Conservation (phyloP, 2,113 vertebrate species). For the Trichechus manatus region DNA sequence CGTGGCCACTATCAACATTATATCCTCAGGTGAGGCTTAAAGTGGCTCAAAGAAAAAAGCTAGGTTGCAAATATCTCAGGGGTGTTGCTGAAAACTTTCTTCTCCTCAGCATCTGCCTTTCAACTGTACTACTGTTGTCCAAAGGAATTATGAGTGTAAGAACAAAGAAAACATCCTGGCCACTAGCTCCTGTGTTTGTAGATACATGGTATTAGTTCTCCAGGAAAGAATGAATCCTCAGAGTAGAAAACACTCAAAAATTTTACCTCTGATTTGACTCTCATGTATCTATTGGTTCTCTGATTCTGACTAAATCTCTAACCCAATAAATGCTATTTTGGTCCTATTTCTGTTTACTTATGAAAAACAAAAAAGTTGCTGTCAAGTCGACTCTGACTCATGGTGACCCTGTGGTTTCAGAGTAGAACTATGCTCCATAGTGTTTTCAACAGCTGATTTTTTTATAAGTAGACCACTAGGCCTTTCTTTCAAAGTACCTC, state of each 20-base stretch:
- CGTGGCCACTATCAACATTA: not conserved
- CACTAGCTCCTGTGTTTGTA: not conserved
- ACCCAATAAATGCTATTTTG: not conserved
- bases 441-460: not conserved
- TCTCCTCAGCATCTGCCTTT: not conserved
- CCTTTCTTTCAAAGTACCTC: not conserved
- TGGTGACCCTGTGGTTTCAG: not conserved
- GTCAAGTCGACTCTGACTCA: not conserved
- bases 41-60: not conserved
- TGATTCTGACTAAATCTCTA: not conserved
- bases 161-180: not conserved
- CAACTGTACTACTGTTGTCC: not conserved
- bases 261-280: constrained; percentile 12
- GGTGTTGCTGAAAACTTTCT: not conserved
- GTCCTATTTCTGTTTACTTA: constrained; percentile 44
- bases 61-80: not conserved
- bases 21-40: not conserved
- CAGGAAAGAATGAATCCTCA: not conserved
- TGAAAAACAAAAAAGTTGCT: not conserved
- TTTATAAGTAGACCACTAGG: not conserved
- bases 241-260: not conserved
- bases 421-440: not conserved
- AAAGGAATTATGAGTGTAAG: not conserved
- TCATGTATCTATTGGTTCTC: constrained; percentile 25
- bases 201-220: not conserved